Evolutionary conservation across 2,113 vertebrate genomes (phyloP).

Genomic region (Glaucidium brasilianum): DNA sequence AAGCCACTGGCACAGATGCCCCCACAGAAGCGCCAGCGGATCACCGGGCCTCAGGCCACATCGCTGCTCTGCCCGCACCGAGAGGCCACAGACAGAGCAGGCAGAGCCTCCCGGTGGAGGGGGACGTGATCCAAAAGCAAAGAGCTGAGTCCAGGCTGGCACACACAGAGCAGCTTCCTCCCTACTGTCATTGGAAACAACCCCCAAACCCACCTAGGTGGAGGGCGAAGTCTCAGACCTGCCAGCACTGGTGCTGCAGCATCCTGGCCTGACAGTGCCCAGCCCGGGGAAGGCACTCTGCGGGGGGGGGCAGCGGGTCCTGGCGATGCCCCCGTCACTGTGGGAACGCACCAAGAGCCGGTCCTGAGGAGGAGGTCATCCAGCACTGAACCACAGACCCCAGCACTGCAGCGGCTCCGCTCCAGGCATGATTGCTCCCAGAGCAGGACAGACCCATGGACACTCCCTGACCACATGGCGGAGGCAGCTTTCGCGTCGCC

Average conservation of each 20-base stretch:
- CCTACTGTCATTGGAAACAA: background rate
- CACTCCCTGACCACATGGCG: background rate
- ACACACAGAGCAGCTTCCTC: background rate
- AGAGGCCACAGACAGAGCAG: background rate
- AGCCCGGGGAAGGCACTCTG: background rate
- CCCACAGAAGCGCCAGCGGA: background rate
- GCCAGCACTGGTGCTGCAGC: background rate
- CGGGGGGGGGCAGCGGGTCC: fast-evolving
- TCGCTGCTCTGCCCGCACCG: background rate
- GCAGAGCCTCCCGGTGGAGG: background rate
- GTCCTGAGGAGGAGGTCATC: background rate
- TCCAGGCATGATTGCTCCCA: fast-evolving
- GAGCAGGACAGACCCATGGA: background rate
- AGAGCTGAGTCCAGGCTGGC: background rate
- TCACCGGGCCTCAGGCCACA: background rate
- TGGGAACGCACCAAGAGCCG: fast-evolving
- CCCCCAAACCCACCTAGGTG: background rate
- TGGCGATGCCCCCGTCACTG: background rate
- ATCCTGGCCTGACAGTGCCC: background rate
- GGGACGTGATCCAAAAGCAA: background rate
- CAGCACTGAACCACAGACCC: fast-evolving
- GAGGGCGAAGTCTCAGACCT: background rate
- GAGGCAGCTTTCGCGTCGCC: fast-evolving
- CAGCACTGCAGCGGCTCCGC: background rate
- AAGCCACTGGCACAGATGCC: background rate